Conservation (phyloP, 2,888 invertebrate species). For the Caenorhabditis sulstoni region DNA sequence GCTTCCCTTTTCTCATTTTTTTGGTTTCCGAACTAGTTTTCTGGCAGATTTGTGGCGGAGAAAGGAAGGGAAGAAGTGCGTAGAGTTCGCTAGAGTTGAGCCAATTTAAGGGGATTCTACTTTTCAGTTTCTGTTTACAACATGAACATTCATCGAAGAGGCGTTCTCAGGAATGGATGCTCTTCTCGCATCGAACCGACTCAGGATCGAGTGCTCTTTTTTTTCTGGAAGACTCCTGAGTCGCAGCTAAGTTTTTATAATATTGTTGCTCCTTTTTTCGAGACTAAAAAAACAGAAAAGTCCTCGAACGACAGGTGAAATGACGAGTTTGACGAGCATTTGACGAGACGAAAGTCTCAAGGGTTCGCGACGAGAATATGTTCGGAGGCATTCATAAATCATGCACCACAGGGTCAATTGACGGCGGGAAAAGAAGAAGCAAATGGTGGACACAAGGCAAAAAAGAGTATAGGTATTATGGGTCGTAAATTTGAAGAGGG, state of each 20-base stretch:
- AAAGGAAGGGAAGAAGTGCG: constrained; percentile 11
- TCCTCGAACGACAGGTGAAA: constrained; percentile 33
- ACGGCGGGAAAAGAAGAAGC: not conserved
- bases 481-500: constrained; percentile 40
- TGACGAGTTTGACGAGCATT: constrained; percentile 41
- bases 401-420: constrained; percentile 26
- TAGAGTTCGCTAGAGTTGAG: constrained; percentile 30
- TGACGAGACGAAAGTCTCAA: constrained; percentile 25
- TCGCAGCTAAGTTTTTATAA: too few species aligned
- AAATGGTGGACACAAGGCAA: constrained; percentile 8
- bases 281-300: constrained; percentile 18
- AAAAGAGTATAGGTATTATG: constrained; percentile 24
- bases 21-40: constrained; percentile 4
- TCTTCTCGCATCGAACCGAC: too few species aligned
- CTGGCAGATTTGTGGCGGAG: not conserved
- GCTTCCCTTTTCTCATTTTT: not conserved
- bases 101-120: constrained; percentile 4
- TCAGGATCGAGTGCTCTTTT: too few species aligned
- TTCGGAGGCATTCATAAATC: constrained; percentile 39
- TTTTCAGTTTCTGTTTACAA: too few species aligned
- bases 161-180: too few species aligned
- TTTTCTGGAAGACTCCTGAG: too few species aligned
- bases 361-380: constrained; percentile 2
- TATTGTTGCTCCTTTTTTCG: not conserved
- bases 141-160: too few species aligned